Evolutionary conservation across 1,140 invertebrate genomes (phyloP).

Genomic region (Macrostomum lignano): DNA sequence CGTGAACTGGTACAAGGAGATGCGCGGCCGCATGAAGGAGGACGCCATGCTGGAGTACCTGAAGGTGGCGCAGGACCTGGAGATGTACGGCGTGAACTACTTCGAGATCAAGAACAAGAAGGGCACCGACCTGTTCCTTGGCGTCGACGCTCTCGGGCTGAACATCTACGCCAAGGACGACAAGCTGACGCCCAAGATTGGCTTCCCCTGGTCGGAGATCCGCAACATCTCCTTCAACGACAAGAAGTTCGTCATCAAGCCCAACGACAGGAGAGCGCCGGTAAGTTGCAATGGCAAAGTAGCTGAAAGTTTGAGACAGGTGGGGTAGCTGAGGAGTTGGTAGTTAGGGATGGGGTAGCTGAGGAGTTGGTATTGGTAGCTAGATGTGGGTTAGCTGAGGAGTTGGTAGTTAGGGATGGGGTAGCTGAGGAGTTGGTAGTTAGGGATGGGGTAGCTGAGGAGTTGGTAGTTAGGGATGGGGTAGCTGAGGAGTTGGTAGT

Average conservation of each 20-base stretch:
- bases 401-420: too few relatives aligned
- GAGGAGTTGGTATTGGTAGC: too few relatives aligned
- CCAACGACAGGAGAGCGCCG: slow-evolving; percentile 66
- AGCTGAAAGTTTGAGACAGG: too few relatives aligned
- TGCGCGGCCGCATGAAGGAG: slow-evolving; percentile 57
- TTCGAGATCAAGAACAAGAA: slow-evolving; percentile 76
- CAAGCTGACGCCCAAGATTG: slow-evolving; percentile 51
- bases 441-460: too few relatives aligned
- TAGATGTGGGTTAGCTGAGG: too few relatives aligned
- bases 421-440: too few relatives aligned
- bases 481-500: too few relatives aligned
- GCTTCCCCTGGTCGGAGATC: slow-evolving; percentile 96
- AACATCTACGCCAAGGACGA: slow-evolving; percentile 96
- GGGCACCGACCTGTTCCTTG: slow-evolving; percentile 76
- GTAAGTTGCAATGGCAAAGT: too few relatives aligned
- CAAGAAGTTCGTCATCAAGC: slow-evolving; percentile 93
- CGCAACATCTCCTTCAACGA: slow-evolving; percentile 86
- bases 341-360: too few relatives aligned
- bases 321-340: too few relatives aligned
- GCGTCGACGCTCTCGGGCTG: slow-evolving; percentile 76
- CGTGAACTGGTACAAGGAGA: slow-evolving; percentile 73
- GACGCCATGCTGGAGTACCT: slow-evolving; percentile 8
- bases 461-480: too few relatives aligned
- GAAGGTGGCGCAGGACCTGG: slow-evolving; percentile 72
- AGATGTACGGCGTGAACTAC: slow-evolving; percentile 93